phyloP scores from a whole-genome alignment of 2,113 vertebrate genomes.

The Egretta garzetta region DNA sequence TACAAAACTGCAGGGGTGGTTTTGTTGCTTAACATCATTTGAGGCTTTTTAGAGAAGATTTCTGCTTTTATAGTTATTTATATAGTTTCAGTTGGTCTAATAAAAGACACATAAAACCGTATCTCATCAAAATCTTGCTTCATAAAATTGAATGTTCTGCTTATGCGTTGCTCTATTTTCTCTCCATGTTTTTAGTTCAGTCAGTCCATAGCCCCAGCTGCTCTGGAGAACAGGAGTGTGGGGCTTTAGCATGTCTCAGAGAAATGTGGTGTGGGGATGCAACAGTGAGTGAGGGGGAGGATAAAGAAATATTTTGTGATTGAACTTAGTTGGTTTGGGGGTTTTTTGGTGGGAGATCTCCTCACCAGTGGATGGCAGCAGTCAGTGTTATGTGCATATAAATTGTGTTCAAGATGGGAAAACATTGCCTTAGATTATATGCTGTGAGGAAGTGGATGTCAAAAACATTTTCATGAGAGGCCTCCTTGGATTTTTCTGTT shows the following conservation, averaged over 20 bases:
- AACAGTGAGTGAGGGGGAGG: background rate
- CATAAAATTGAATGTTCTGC: slow-evolving; percentile 1
- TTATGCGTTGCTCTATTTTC: background rate
- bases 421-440: background rate
- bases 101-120: slow-evolving; percentile 34
- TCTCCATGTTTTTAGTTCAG: background rate
- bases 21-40: background rate
- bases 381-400: background rate
- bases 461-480: slow-evolving; percentile 39
- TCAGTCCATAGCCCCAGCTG: background rate
- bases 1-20: background rate
- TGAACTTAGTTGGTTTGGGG: background rate
- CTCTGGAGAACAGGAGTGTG: background rate
- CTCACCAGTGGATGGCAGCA: slow-evolving; percentile 32
- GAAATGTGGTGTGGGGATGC: background rate
- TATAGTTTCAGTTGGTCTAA: slow-evolving; percentile 38
- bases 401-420: slow-evolving; percentile 11
- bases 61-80: slow-evolving; percentile 39
- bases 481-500: slow-evolving; percentile 56
- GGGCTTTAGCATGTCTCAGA: background rate
- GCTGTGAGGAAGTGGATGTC: slow-evolving; percentile 20
- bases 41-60: background rate
- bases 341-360: background rate
- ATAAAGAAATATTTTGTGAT: background rate
- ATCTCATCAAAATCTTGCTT: slow-evolving; percentile 28